phyloP scores from a whole-genome alignment of 1,140 invertebrate species.

The Centruroides vittatus region DNA sequence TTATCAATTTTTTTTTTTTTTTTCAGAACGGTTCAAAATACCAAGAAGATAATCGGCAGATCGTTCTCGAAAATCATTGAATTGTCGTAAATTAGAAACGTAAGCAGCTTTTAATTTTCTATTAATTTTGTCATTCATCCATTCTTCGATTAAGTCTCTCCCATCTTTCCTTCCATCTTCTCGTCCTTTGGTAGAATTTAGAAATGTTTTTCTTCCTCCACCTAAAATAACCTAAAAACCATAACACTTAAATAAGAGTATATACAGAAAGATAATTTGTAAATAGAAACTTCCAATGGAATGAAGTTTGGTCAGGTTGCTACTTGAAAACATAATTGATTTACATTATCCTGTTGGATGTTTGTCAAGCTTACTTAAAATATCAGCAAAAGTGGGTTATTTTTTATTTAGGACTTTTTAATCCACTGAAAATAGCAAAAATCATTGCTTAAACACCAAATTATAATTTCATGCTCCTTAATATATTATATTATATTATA shows the following conservation, averaged over 20 bases:
- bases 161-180: slow-evolving; percentile 45
- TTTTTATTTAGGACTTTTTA: background rate
- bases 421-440: too few species aligned
- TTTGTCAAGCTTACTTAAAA: slow-evolving; percentile 35
- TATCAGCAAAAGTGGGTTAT: background rate
- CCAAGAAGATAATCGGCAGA: slow-evolving; percentile 18
- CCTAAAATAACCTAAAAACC: slow-evolving; percentile 16
- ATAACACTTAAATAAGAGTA: background rate
- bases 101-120: background rate
- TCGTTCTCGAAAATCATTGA: background rate
- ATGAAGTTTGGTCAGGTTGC: background rate
- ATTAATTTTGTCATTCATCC: slow-evolving; percentile 27
- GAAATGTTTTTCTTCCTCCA: slow-evolving; percentile 29
- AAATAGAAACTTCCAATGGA: background rate
- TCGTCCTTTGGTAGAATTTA: slow-evolving; percentile 15
- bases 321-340: slow-evolving; percentile 42
- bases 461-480: too few species aligned
- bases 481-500: too few species aligned
- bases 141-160: slow-evolving; percentile 50
- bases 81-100: background rate
- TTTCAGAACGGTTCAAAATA: background rate
- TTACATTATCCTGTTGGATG: slow-evolving; percentile 41
- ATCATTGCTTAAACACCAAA: too few species aligned
- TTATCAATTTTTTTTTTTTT: too few species aligned
- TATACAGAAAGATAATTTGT: background rate